These are phyloP conservation scores for Colistium nudipinnis DNA, from an alignment of 2,113 vertebrate genomes.

Conservation along the genomic window DNA sequence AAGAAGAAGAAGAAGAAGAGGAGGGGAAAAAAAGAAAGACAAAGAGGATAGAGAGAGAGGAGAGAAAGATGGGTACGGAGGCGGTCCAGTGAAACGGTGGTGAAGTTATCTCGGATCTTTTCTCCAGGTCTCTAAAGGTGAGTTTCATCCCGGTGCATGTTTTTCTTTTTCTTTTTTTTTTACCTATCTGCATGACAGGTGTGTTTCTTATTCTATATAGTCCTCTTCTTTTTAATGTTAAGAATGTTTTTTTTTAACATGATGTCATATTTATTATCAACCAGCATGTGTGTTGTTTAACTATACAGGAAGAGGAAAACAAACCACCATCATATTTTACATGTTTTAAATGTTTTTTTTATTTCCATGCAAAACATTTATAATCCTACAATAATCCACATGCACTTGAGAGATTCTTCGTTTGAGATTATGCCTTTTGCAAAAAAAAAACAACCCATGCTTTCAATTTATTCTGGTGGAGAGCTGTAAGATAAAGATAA, in stretches of 20 bases:
- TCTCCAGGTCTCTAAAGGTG: slow-evolving; percentile 72
- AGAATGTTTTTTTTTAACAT: no score
- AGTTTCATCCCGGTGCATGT: slow-evolving; percentile 60
- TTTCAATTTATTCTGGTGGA: slow-evolving; percentile 42
- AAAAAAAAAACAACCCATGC: slow-evolving; percentile 36
- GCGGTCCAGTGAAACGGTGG: slow-evolving; percentile 67
- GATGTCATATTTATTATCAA: background rate
- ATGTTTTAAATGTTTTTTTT: background rate
- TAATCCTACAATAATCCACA: background rate
- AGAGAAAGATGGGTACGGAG: slow-evolving; percentile 74
- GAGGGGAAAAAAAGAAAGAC: slow-evolving; percentile 43
- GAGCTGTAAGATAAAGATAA: slow-evolving; percentile 44
- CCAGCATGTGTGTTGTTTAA: slow-evolving; percentile 28
- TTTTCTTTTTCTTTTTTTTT: no score
- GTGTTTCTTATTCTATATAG: no score
- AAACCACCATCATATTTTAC: no score
- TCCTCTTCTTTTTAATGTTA: no score
- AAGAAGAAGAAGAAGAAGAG: slow-evolving; percentile 48
- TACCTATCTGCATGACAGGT: slow-evolving; percentile 1
- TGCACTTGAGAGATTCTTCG: background rate
- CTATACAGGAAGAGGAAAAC: background rate
- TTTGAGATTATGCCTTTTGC: slow-evolving; percentile 9
- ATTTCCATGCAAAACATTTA: background rate
- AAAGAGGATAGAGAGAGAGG: slow-evolving; percentile 57
- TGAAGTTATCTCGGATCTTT: slow-evolving; percentile 76